phyloP scores from a whole-genome alignment of 2,113 vertebrate genomes.

The Orycteropus afer region DNA sequence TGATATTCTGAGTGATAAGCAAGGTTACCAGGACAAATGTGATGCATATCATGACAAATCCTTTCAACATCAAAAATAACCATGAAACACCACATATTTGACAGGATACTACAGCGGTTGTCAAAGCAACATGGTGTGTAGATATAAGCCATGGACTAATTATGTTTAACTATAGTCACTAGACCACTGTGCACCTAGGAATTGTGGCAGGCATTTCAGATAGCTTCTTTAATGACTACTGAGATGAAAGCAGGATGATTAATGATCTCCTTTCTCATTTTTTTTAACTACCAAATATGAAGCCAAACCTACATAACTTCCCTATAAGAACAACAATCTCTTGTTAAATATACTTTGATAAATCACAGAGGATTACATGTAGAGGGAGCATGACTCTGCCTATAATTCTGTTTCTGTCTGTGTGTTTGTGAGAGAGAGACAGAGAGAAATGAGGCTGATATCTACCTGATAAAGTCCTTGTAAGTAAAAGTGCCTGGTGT shows the following conservation, averaged over 20 bases:
- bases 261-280: conserved; percentile 3
- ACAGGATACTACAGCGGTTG: background rate
- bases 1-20: conserved; percentile 38
- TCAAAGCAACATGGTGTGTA: background rate
- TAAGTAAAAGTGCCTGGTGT: conserved; percentile 25
- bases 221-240: conserved; percentile 55
- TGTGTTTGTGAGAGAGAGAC: background rate
- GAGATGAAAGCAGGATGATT: conserved; percentile 55
- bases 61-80: conserved; percentile 41
- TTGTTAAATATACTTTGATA: conserved; percentile 51
- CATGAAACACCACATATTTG: background rate
- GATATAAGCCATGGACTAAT: background rate
- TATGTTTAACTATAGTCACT: background rate
- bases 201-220: conserved; percentile 30
- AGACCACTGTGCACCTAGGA: background rate
- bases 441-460: background rate
- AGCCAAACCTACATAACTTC: conserved; percentile 44
- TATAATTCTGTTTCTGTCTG: background rate
- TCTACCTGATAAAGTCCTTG: background rate
- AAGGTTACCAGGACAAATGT: conserved; percentile 13
- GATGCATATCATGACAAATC: conserved; percentile 23
- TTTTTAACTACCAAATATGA: conserved; percentile 51
- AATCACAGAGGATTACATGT: conserved; percentile 13
- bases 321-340: conserved; percentile 38
- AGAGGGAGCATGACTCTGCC: background rate